Percentiles rank a stretch among this genome's conserved stretches.
These are phyloP conservation scores for Chrysemys picta DNA, from an alignment of 2,113 vertebrate species.

Conservation along the genomic window DNA sequence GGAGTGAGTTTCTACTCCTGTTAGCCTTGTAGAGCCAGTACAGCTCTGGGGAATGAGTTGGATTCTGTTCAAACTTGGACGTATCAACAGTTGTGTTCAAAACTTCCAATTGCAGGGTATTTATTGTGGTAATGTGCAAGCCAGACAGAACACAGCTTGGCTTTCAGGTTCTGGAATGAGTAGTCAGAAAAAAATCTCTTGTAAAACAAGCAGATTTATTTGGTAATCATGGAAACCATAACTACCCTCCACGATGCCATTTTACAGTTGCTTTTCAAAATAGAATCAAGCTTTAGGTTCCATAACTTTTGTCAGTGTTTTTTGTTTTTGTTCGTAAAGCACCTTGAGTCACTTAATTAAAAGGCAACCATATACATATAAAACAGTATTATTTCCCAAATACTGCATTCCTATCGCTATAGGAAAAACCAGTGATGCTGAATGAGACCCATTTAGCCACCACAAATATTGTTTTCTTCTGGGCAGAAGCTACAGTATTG, in stretches of 20 bases:
- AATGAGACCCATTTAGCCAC: background rate
- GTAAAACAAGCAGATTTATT: constrained; percentile 14
- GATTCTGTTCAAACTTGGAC: background rate
- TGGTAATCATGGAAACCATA: background rate
- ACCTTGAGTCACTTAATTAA: background rate
- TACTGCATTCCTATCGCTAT: background rate
- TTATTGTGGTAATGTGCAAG: background rate
- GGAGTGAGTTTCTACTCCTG: background rate
- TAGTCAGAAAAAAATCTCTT: background rate
- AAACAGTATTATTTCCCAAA: background rate
- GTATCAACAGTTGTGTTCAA: background rate
- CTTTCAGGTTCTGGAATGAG: background rate
- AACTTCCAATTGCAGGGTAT: background rate
- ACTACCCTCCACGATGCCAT: background rate
- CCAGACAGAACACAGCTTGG: background rate
- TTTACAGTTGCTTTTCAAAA: constrained; percentile 17
- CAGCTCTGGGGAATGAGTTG: background rate
- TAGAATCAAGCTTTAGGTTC: background rate
- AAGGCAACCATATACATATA: fast-evolving
- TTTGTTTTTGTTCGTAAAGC: background rate
- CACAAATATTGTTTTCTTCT: background rate
- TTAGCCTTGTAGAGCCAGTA: background rate
- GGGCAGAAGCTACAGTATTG: background rate
- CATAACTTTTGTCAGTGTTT: background rate
- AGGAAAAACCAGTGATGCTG: background rate